Evolutionary conservation across 2,797 vertebrate genomes (phyloP).

Genomic region (Peromyscus eremicus): DNA sequence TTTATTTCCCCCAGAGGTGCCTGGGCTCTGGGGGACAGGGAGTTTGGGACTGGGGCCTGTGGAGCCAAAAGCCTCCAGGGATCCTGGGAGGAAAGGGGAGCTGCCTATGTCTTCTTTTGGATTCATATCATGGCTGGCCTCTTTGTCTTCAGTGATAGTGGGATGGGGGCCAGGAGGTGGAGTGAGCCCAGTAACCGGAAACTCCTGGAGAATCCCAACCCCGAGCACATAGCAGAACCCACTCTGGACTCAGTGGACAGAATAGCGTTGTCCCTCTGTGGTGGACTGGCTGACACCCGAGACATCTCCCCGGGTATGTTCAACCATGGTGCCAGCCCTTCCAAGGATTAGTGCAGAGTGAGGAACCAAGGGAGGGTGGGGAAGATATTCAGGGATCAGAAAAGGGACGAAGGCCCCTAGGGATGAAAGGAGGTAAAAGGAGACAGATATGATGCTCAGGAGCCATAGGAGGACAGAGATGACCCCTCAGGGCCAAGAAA

Average conservation of each 20-base stretch:
- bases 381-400: background rate
- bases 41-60: background rate
- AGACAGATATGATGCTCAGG: background rate
- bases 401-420: background rate
- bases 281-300: conserved; percentile 90
- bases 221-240: conserved; percentile 87
- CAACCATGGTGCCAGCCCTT: background rate
- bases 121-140: background rate
- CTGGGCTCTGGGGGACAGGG: background rate
- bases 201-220: conserved; percentile 88
- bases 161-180: conserved; percentile 82
- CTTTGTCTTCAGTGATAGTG: conserved; percentile 87
- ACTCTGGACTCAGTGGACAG: conserved; percentile 86
- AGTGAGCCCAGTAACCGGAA: conserved; percentile 81
- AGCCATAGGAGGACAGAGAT: background rate
- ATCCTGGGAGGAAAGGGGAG: background rate
- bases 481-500: background rate
- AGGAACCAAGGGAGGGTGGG: background rate
- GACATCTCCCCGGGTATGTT: conserved; percentile 92
- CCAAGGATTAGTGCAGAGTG: background rate
- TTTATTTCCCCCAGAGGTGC: conserved; percentile 94
- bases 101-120: background rate
- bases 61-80: background rate
- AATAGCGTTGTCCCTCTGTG: conserved; percentile 94
- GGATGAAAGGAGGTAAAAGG: background rate